Evolutionary conservation across 1,140 invertebrate genomes (phyloP), one percentile per base, ranked within the genome.

Genomic region (Zaprionus africanus): DNA sequence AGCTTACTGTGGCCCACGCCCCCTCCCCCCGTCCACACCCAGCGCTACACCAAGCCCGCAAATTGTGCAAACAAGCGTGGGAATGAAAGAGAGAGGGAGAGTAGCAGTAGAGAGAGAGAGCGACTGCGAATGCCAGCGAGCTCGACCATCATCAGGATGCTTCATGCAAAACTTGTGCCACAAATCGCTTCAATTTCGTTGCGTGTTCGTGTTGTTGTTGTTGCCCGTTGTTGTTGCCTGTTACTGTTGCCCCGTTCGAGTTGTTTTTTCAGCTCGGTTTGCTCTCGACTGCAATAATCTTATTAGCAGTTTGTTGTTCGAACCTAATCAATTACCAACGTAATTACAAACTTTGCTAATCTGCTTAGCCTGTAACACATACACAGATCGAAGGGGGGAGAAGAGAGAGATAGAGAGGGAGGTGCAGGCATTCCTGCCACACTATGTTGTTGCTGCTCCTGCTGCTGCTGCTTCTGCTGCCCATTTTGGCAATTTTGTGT

Each of bases 321-420:
- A 92, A 92, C 91, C 91, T 92, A 92, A 92, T 92, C 91, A 92
- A 92, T 92, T 92, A 92, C 91, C 91, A 90, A 92, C 91, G 90
- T 92, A 92, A 92, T 92, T 92, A 92, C 91, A 90, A 92, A 92
- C 91, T 92, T 92, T 92, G 76, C 88, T 92, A 92, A 92, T 92
- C 91, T 90, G 83, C 82, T 83, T 92, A 80, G 83, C 61, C 43
- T 34, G n/a, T 31, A 69, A 67, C 56, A 67, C 46, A 76, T 34
- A 26, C 71, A 64, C 60, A 69, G 15, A 51, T 7, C 26, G 31
- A 63, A 43, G 19, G 31, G 19, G 4, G 22, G 43, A 4, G 3
- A 31, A 31, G 13, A 6, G 31, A 11, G 22, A 22, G 7, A 7
- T 28, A 19, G 51, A 26, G 13, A 15, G 38, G n/a, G 3, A 28